A percentile compares a stretch with the other conserved stretches of the same genome.
phyloP scores from a whole-genome alignment of 2,888 invertebrate genomes.

The Eristalinus aeneus region DNA sequence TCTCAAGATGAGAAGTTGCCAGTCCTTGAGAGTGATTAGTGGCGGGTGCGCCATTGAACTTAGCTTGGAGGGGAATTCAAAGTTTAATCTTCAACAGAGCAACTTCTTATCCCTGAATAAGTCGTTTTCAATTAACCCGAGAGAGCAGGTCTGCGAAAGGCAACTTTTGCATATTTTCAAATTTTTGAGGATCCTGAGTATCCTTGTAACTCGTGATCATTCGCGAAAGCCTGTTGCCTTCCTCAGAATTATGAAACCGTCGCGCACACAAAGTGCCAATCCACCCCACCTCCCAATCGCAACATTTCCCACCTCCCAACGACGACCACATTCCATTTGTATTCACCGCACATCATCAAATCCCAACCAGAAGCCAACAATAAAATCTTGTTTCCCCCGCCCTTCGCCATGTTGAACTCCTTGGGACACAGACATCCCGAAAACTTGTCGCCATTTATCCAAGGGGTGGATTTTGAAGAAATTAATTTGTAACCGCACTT shows the following conservation, averaged over 20 bases:
- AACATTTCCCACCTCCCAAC: not conserved
- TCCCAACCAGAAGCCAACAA: constrained; percentile 36
- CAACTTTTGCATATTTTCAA: too few relatives aligned
- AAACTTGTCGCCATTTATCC: constrained; percentile 21
- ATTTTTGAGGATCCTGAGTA: too few relatives aligned
- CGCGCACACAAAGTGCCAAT: not conserved
- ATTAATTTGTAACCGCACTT: constrained; percentile 72
- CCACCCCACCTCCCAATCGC: not conserved
- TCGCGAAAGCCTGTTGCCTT: too few relatives aligned
- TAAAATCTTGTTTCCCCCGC: constrained; percentile 14
- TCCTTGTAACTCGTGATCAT: too few relatives aligned
- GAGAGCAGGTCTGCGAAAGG: too few relatives aligned
- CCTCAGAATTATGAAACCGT: too few relatives aligned
- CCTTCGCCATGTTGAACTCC: not conserved
- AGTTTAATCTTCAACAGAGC: too few relatives aligned
- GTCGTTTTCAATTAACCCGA: too few relatives aligned
- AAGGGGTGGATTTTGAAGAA: constrained; percentile 55
- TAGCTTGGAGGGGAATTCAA: too few relatives aligned
- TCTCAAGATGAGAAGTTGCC: not conserved
- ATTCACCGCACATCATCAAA: constrained; percentile 27
- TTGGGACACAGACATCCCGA: constrained; percentile 14
- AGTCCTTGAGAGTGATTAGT: not conserved
- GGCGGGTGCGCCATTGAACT: too few relatives aligned
- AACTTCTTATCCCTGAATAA: too few relatives aligned
- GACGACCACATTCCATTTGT: constrained; percentile 2